These are phyloP conservation scores for Gracilinanus agilis DNA, from an alignment of 2,113 vertebrate species.

Conservation along the genomic window DNA sequence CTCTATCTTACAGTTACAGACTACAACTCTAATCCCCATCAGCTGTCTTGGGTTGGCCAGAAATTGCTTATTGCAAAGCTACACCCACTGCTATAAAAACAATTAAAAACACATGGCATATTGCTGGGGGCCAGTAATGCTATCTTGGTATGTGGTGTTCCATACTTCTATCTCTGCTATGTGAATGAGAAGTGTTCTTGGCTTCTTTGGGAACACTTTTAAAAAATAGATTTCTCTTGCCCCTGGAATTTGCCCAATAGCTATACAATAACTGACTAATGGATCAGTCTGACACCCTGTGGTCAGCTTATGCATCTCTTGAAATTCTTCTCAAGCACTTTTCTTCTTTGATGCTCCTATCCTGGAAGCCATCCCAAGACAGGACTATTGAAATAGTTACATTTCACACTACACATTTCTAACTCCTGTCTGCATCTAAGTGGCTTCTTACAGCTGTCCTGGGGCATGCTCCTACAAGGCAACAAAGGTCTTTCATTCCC, in stretches of 20 bases:
- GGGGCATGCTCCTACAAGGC: neutral
- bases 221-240: neutral
- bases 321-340: neutral
- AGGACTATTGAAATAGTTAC: neutral
- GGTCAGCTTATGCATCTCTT: neutral
- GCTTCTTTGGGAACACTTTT: neutral
- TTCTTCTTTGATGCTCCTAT: neutral
- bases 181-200: neutral
- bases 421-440: neutral
- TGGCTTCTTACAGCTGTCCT: neutral
- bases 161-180: neutral
- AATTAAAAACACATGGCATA: neutral
- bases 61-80: neutral
- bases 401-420: neutral
- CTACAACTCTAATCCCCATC: neutral
- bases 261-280: neutral
- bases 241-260: neutral
- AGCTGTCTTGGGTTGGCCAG: neutral
- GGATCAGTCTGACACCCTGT: neutral
- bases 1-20: neutral
- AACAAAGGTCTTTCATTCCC: neutral
- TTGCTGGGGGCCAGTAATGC: neutral
- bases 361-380: neutral
- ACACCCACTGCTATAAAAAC: neutral
- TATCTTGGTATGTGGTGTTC: neutral